Base-by-base conservation (phyloP, 2,888 invertebrate species). In the Chalcis sispes region DNA sequence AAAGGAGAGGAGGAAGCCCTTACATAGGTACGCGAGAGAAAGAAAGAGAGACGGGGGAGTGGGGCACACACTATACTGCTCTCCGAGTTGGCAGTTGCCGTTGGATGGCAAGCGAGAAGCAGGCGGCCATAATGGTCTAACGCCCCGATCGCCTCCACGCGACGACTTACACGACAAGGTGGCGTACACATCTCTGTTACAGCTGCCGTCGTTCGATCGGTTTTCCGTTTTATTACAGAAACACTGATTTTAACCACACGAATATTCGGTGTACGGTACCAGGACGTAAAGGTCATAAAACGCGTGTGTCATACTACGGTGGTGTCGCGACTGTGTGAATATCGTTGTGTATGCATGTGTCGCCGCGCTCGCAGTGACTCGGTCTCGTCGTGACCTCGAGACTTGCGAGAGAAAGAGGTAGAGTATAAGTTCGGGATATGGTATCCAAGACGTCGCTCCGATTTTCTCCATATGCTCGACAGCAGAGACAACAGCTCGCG, bases 71-170 rank as follows among this genome's bases (percentile, higher is more conserved):
- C 20, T 10, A 32, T n/a, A 32, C 13, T 18, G 23, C 46, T 32
- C 42, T 29, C 40, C n/a, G n/a, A n/a, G 65, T 46, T 32, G 56
- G 32, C 72, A 72, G 65, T 73, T 66, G 64, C 67, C 64, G 76
- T 79, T 75, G 75, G 75, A 80, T 78, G 74, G 70, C 65, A 72
- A 74, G 62, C 66, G 74, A 64, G 72, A 48, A 20, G n/a, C 52
- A 77, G 72, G 72, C 75, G 66, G 76, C 79, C 85, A 87, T 86
- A 84, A 86, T 88, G 86, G 82, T 79, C 81, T 84, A 83, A 85
- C 82, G 82, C 79, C 78, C 80, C 36, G 77, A 83, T 25, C 20
- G 5, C 84, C 83, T 83, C 83, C 78, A 80, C 80, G 80, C 81
- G 82, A 79, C 27, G 42, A 54, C 8, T 15, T 7, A n/a, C n/a